A percentile compares a stretch with the other conserved stretches of the same genome.
Conservation (phyloP, 2,113 vertebrate genomes). For the Micronisus gabar region DNA sequence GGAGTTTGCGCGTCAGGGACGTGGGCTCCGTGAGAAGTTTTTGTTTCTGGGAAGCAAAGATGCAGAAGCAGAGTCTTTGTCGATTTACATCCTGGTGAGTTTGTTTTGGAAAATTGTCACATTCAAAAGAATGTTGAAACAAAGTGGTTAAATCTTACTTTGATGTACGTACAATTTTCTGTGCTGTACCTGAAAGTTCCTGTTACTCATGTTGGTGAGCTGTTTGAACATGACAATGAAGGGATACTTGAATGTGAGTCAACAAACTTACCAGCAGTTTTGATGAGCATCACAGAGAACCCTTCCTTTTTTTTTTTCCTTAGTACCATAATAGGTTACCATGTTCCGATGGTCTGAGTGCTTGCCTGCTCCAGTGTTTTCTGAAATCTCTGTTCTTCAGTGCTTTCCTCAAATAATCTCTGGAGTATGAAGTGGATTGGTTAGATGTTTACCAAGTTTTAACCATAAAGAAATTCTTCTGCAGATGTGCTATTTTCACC, state of each 20-base stretch:
- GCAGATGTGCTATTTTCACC: neutral
- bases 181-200: neutral
- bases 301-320: neutral
- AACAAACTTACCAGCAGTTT: neutral
- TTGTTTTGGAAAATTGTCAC: neutral
- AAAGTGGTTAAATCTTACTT: neutral
- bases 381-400: neutral
- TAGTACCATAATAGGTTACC: neutral
- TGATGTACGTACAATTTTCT: neutral
- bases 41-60: neutral
- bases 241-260: neutral
- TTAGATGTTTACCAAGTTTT: neutral
- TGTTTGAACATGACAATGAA: neutral
- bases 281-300: neutral
- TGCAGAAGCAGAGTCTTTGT: neutral
- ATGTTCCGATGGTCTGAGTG: neutral
- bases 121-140: neutral
- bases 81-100: neutral
- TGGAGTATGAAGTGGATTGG: neutral
- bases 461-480: neutral
- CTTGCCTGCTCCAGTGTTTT: neutral
- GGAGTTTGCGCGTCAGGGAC: neutral
- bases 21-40: neutral
- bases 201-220: neutral
- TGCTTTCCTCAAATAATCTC: neutral